phyloP scores from a whole-genome alignment of 2,888 invertebrate genomes.

The Homarus gammarus region DNA sequence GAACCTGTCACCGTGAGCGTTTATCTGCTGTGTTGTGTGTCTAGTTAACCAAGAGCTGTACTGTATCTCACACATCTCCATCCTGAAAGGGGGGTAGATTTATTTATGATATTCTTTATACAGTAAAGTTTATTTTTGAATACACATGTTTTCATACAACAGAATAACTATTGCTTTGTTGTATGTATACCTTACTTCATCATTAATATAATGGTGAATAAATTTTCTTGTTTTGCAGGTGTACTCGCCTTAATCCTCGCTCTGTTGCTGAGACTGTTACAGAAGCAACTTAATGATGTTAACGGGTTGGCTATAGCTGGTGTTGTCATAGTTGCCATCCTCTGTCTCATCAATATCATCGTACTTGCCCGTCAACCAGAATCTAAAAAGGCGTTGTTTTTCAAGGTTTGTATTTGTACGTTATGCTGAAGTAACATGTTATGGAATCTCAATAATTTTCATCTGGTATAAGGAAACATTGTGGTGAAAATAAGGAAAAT shows the following conservation, averaged over 20 bases:
- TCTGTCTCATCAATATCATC: slow-evolving; percentile 11
- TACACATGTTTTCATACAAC: not conserved
- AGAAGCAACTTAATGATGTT: not conserved
- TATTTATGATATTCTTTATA: too few relatives aligned
- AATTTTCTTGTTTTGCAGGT: slow-evolving; percentile 26
- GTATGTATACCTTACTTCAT: not conserved
- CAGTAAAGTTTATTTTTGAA: too few relatives aligned
- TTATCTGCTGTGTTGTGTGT: too few relatives aligned
- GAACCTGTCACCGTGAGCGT: too few relatives aligned
- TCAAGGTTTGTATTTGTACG: slow-evolving; percentile 42
- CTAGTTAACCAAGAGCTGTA: too few relatives aligned
- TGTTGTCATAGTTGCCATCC: not conserved
- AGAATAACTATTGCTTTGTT: not conserved
- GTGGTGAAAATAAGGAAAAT: too few relatives aligned
- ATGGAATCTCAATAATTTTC: too few relatives aligned
- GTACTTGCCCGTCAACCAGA: slow-evolving; percentile 33
- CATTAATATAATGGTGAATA: not conserved
- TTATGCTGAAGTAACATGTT: too few relatives aligned
- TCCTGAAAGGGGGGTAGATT: too few relatives aligned
- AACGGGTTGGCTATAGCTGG: slow-evolving; percentile 4
- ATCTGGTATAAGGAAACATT: too few relatives aligned
- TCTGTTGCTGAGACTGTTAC: slow-evolving; percentile 22
- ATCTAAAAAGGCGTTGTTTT: slow-evolving; percentile 23
- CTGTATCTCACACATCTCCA: too few relatives aligned
- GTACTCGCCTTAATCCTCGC: slow-evolving; percentile 3